Evolutionary conservation across 35 echinoderm and acorn worm species (phyloP), one percentile per base, ranked within the genome.

Genomic region (Anneissia japonica): DNA sequence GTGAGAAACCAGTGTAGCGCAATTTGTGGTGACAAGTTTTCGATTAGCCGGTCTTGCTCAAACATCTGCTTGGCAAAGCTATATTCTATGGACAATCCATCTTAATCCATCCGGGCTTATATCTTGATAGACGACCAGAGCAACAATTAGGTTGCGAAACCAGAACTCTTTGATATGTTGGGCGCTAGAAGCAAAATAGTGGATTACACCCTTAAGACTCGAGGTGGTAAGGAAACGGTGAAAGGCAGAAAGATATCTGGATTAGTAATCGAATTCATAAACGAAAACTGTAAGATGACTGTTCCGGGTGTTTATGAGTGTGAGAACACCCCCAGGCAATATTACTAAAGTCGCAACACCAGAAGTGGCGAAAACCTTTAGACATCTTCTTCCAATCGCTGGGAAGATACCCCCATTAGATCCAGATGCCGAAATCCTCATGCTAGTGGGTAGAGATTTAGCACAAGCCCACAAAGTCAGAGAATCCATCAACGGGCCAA

Each of bases 81-180:
- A 12, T 89, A 89, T 80, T 17, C 64, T 39, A 31, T 37, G 36
- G 32, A 73, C 16, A 89, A 83, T 6, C 80, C 79, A 26, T 35
- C 46, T 56, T 30, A 88, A 0, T 34, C 5, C 28, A 77, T 81
- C 32, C 37, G 51, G 2, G 83, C 87, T 4, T 89, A 89, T 30
- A 73, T 89, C 7, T 36, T 89, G 19, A 82, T 89, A 40, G 87
- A 89, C 32, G 87, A 91, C 51, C 90, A 91, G 46, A 86, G 83
- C 75, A 77, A 91, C 75, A 77, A 39, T 16, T 91, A 74, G 32
- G 31, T 87, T 21, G 80, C 79, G 0, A 81, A 82, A 31, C 34
- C 31, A 36, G 81, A 81, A 32, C 77, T 91, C n/a, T 34, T 91
- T 7, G 90, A 91, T 28, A 21, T 34, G 1, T 37, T 91, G 11